These are phyloP conservation scores for Sebastes variabilis DNA, from an alignment of 2,797 vertebrate genomes.

Conservation along the genomic window DNA sequence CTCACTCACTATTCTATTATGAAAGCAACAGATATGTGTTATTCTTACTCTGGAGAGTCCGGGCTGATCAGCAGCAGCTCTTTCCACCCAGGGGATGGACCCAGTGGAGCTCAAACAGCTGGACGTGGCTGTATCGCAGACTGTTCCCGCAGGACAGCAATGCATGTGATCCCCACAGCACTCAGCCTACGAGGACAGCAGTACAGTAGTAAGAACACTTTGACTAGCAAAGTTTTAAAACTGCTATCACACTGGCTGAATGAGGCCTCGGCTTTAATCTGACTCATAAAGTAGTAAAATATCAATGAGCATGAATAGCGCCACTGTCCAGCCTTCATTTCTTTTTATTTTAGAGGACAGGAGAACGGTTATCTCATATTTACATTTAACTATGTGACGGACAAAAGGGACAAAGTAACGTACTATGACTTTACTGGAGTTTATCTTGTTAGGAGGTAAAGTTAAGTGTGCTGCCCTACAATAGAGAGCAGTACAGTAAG, in stretches of 20 bases:
- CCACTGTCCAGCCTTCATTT: neutral
- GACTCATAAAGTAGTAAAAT: constrained; percentile 33
- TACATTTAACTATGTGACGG: constrained; percentile 17
- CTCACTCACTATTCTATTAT: neutral
- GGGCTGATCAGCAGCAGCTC: constrained; percentile 29
- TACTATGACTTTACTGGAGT: neutral
- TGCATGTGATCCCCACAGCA: constrained; percentile 90
- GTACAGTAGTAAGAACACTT: constrained; percentile 44
- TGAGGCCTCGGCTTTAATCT: constrained; percentile 29
- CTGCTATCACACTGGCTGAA: constrained; percentile 27
- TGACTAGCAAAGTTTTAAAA: constrained; percentile 66
- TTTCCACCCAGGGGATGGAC: constrained; percentile 64
- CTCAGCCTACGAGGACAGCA: constrained; percentile 78
- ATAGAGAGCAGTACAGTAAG: neutral
- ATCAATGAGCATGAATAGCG: constrained; percentile 20
- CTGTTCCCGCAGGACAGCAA: constrained; percentile 85
- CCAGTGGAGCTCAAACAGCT: constrained; percentile 71
- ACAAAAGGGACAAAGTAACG: neutral
- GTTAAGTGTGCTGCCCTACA: neutral
- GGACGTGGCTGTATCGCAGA: constrained; percentile 75
- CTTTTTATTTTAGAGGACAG: constrained; percentile 20
- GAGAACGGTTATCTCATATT: constrained; percentile 19
- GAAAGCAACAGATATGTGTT: too few species aligned
- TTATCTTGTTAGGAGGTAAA: neutral
- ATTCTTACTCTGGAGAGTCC: constrained; percentile 63